Evolutionary conservation across 2,797 vertebrate genomes (phyloP).

Genomic region (Squalus acanthias): DNA sequence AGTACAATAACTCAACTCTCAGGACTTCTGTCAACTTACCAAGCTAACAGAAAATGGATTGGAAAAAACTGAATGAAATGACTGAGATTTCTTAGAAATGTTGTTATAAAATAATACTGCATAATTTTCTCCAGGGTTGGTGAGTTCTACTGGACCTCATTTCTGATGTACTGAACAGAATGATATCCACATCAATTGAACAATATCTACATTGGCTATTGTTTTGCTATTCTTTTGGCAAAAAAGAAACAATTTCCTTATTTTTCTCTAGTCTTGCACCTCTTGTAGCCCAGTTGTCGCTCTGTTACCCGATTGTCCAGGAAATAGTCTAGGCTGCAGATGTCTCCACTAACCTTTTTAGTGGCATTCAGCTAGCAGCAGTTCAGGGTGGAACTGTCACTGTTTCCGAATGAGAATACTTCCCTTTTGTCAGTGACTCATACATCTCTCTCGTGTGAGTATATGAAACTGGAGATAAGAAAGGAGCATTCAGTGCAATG

Average conservation of each 20-base stretch:
- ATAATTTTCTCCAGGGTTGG: conserved; percentile 6
- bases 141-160: not conserved
- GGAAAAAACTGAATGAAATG: not conserved
- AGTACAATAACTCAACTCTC: not conserved
- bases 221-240: not conserved
- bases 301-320: not conserved
- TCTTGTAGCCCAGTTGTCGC: not conserved
- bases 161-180: not conserved
- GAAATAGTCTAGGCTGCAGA: not conserved
- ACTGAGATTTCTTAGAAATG: not conserved
- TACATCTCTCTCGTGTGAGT: not conserved
- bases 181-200: not conserved
- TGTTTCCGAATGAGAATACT: not conserved
- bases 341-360: not conserved
- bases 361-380: not conserved
- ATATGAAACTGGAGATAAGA: not conserved
- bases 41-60: not conserved
- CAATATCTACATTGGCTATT: not conserved
- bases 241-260: conserved; percentile 4
- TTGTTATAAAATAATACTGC: not conserved
- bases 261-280: not conserved
- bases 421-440: not conserved
- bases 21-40: not conserved
- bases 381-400: not conserved
- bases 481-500: not conserved